A percentile compares a stretch with the other conserved stretches of the same genome.
phyloP scores from a whole-genome alignment of 2,888 invertebrate species.

The Andrena fulva region DNA sequence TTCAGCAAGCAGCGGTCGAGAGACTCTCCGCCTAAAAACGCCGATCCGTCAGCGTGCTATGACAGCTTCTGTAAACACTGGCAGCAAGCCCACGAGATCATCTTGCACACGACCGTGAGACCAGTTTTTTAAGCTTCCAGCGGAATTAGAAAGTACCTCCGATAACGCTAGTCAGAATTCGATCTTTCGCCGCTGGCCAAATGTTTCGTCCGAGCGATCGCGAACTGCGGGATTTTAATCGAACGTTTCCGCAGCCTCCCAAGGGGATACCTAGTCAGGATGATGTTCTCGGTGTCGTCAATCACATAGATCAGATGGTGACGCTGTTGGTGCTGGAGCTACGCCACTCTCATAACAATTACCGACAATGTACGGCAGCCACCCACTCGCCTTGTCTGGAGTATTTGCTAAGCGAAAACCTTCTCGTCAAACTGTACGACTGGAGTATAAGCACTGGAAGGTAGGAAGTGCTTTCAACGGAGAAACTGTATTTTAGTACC shows the following conservation, averaged over 20 bases:
- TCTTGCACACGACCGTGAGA: constrained; percentile 89
- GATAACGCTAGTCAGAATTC: not conserved
- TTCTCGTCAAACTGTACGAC: constrained; percentile 93
- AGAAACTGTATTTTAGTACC: too few relatives aligned
- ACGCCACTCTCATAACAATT: constrained; percentile 84
- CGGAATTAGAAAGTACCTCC: not conserved
- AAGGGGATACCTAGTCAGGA: constrained; percentile 89
- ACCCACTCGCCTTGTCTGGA: constrained; percentile 91
- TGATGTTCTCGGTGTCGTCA: constrained; percentile 95
- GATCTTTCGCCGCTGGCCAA: not conserved
- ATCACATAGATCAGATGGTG: constrained; percentile 96
- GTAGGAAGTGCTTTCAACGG: constrained; percentile 80
- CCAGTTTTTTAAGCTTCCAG: constrained; percentile 32
- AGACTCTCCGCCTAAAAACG: constrained; percentile 89
- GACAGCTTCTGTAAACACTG: constrained; percentile 97
- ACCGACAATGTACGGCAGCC: constrained; percentile 84
- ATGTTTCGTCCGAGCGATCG: not conserved
- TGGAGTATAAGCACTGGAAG: constrained; percentile 95
- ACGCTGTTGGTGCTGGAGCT: constrained; percentile 93
- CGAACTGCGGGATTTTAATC: not conserved
- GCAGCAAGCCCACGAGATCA: constrained; percentile 95
- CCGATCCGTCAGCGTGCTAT: constrained; percentile 95
- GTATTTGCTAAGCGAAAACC: constrained; percentile 93
- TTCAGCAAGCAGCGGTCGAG: constrained; percentile 88
- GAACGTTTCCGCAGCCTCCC: constrained; percentile 81